These are phyloP conservation scores for Malurus leucopterus DNA, from an alignment of 2,797 vertebrate genomes.

Conservation along the genomic window DNA sequence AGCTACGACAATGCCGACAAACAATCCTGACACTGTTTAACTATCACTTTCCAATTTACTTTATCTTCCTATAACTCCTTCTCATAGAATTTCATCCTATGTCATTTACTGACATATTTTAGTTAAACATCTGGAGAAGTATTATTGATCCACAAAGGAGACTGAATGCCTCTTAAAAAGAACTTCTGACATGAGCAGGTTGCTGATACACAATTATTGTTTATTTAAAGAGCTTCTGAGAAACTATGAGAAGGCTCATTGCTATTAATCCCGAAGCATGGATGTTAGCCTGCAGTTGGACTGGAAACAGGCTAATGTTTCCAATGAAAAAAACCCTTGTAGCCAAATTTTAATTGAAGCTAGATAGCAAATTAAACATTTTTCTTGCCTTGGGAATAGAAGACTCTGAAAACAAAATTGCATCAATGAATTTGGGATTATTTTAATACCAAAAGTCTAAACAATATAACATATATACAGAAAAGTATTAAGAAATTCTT, in stretches of 20 bases:
- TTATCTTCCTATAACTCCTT: background rate
- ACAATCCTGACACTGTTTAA: background rate
- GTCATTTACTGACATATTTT: background rate
- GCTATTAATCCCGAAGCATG: constrained; percentile 8
- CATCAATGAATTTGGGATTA: background rate
- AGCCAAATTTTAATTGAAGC: constrained; percentile 14
- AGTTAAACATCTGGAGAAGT: background rate
- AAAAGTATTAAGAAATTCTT: background rate
- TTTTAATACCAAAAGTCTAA: constrained; percentile 4
- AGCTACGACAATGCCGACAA: accelerated
- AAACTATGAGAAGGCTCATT: constrained; percentile 1
- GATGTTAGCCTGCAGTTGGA: background rate
- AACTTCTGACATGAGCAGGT: background rate
- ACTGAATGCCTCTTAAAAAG: background rate
- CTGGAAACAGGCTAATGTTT: background rate
- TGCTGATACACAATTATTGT: background rate
- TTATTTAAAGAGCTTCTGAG: constrained; percentile 28
- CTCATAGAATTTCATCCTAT: background rate
- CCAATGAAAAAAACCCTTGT: background rate
- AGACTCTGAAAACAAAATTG: constrained; percentile 4
- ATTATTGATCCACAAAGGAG: background rate
- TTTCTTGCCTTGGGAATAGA: background rate
- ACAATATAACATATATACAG: background rate
- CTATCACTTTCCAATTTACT: background rate
- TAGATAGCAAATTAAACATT: background rate